These are phyloP conservation scores for Laticauda laticaudata DNA, from an alignment of 2,113 vertebrate species.

Conservation along the genomic window DNA sequence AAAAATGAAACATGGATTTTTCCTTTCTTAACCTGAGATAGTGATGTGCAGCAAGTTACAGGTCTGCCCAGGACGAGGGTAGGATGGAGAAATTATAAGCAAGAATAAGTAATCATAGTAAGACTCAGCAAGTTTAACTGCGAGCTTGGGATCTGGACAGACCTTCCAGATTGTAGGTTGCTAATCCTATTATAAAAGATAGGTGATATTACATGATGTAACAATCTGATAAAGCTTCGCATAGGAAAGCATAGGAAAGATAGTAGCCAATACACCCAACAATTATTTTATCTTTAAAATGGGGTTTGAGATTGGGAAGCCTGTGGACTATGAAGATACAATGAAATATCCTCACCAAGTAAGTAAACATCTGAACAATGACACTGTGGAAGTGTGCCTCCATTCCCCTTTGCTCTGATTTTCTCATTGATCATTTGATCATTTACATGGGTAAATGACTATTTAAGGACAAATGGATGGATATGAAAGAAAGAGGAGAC, in stretches of 20 bases:
- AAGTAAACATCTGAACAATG: neutral
- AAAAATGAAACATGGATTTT: neutral
- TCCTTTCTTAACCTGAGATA: neutral
- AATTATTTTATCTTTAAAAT: neutral
- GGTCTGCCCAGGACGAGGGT: neutral
- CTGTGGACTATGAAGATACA: neutral
- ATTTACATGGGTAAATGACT: neutral
- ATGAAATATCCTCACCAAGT: neutral
- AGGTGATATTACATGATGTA: neutral
- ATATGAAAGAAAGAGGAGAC: neutral
- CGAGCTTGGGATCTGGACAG: neutral
- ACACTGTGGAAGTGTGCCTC: neutral
- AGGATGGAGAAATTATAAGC: neutral
- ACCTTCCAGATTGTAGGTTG: neutral
- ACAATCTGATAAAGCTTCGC: neutral
- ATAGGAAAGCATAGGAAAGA: neutral
- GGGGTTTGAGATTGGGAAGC: neutral
- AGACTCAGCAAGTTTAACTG: neutral
- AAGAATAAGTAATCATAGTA: neutral
- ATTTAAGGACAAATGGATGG: neutral
- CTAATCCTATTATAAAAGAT: neutral
- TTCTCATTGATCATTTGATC: neutral
- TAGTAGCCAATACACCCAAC: neutral
- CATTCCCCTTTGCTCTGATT: neutral
- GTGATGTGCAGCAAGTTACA: neutral